Evolutionary conservation across 1,140 invertebrate genomes (phyloP).

Genomic region (Dreissena polymorpha): DNA sequence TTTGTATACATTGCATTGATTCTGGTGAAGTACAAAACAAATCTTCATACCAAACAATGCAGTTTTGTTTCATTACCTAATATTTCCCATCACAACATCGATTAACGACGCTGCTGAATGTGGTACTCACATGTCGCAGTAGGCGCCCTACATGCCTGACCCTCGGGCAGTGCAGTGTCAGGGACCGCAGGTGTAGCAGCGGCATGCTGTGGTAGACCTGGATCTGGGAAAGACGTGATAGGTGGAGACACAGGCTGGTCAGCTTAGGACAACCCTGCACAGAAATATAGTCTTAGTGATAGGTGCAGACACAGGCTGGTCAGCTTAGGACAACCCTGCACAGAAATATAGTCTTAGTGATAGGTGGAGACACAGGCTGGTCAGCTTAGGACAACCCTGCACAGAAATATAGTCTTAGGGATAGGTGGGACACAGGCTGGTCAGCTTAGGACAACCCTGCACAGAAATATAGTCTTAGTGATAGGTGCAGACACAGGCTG

Average conservation of each 20-base stretch:
- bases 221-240: constrained; percentile 21
- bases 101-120: neutral
- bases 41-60: too few relatives aligned
- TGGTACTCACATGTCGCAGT: constrained; percentile 25
- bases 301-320: constrained; percentile 26
- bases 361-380: constrained; percentile 27
- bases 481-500: constrained; percentile 26
- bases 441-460: constrained; percentile 40
- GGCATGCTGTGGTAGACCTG: constrained; percentile 51
- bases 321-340: constrained; percentile 43
- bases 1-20: too few relatives aligned
- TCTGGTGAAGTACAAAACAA: too few relatives aligned
- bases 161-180: constrained; percentile 20
- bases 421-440: constrained; percentile 24
- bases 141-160: constrained; percentile 30
- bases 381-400: constrained; percentile 40
- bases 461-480: neutral
- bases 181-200: constrained; percentile 24
- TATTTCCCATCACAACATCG: too few relatives aligned
- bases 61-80: too few relatives aligned
- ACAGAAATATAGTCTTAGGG: neutral
- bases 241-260: constrained; percentile 20
- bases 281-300: neutral
- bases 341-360: neutral
- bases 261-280: constrained; percentile 46